Conservation (phyloP, 1,140 invertebrate genomes). For the Diabrotica virgifera region DNA sequence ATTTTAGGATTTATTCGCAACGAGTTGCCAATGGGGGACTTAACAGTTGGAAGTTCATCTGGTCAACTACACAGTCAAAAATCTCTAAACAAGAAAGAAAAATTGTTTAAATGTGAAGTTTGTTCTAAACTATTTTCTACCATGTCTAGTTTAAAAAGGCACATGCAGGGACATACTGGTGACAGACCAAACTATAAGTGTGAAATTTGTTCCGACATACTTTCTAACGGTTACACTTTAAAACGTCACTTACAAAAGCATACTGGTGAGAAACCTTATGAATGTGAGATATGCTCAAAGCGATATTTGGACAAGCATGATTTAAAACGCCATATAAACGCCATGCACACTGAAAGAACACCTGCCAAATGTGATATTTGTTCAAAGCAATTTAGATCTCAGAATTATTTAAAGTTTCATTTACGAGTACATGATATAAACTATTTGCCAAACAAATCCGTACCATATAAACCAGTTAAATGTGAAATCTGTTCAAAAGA, state of each 20-base stretch:
- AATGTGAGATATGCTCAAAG: constrained; percentile 58
- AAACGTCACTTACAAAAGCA: constrained; percentile 21
- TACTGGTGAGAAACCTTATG: constrained; percentile 55
- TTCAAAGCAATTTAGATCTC: constrained; percentile 51
- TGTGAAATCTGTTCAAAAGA: no score
- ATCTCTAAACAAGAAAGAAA: no score
- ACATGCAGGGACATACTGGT: constrained; percentile 33
- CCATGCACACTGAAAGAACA: constrained; percentile 61
- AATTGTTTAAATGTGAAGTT: no score
- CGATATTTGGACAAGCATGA: constrained; percentile 63
- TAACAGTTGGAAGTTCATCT: no score
- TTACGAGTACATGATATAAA: constrained; percentile 69
- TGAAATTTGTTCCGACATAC: constrained; percentile 36
- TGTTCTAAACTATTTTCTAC: no score
- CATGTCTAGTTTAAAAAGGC: constrained; percentile 29
- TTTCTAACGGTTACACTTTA: constrained; percentile 34
- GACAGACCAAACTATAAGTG: constrained; percentile 29
- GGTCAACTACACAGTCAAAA: no score
- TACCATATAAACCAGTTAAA: constrained; percentile 32
- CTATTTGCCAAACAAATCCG: no score
- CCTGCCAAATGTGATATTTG: constrained; percentile 64
- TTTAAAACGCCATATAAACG: constrained; percentile 61
- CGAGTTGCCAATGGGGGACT: no score
- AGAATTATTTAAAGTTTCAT: constrained; percentile 59
- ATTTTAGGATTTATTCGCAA: no score